Evolutionary conservation across 1,140 invertebrate genomes (phyloP), one percentile per base, ranked within the genome.

Genomic region (Amphibalanus amphitrite): DNA sequence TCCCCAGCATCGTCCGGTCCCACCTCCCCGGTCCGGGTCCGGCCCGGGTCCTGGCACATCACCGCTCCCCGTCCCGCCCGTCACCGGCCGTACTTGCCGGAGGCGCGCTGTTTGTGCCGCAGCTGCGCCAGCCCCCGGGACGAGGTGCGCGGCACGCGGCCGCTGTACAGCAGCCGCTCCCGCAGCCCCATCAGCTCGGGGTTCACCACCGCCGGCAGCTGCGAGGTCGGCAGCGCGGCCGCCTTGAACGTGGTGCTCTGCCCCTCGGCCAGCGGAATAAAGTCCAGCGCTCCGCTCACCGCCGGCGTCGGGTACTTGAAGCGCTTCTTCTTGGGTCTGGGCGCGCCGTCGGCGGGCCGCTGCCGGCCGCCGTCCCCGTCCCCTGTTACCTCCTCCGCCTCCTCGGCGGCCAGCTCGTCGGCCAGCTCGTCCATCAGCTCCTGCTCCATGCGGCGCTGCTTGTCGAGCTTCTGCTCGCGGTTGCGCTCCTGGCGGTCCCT

Each of bases 391-490:
- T n/a, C n/a, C n/a, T 4, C 67, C 6, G 4, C 67, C 67, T 30
- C 67, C 6, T 69, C 67, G 28, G 29, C 67, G 28, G 28, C 67
- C 6, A 38, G 38, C 6, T 38, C 38, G 38, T 38, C 38, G 6
- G 17, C 6, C 6, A 38, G 6, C 67, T 69, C 67, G 6, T 69
- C 6, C 6, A 4, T 30, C 6, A 69, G 28, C 67, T 69, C 67
- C 67, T 8, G 28, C 17, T 69, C 67, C 67, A 69, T 4, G 28
- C 29, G 28, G 29, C 67, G 28, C 29, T 69, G 29, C 15, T 29
- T 30, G 28, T 69, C 28, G 6, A 69, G 28, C 67, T 69, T 69
- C 29, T 69, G 67, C 28, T 69, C 29, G 28, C 29, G 67, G 67
- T 69, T 69, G 28, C 67, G 29, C 29, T 30, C 6, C 28, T 28